A percentile compares a stretch with the other conserved stretches of the same genome.
These are phyloP conservation scores for Melanotaenia maccullochi DNA, from an alignment of 2,797 vertebrate species.

Conservation along the genomic window DNA sequence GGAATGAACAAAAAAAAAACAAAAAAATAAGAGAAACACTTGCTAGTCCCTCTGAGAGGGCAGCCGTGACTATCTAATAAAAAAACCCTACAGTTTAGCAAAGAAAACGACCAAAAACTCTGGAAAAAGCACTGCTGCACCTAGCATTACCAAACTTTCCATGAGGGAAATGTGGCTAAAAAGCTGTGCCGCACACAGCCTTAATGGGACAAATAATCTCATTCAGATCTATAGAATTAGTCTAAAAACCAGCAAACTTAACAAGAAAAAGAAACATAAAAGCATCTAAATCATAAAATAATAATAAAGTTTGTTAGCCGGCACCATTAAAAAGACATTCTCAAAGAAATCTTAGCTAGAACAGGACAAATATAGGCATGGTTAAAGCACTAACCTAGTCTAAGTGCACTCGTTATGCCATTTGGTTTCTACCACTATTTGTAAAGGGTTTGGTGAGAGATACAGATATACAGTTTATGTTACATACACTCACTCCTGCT, in stretches of 20 bases:
- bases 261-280: conserved; percentile 20
- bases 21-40: conserved; percentile 56
- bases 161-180: conserved; percentile 49
- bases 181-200: conserved; percentile 53
- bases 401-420: conserved; percentile 81
- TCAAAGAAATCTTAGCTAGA: conserved; percentile 69
- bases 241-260: conserved; percentile 23
- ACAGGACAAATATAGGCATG: conserved; percentile 47
- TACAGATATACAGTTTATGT: conserved; percentile 66
- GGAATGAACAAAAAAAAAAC: conserved; percentile 38
- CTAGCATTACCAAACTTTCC: conserved; percentile 61
- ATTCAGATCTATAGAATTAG: conserved; percentile 58
- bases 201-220: conserved; percentile 54
- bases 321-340: conserved; percentile 68
- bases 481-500: conserved; percentile 66
- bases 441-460: conserved; percentile 82
- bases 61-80: conserved; percentile 71
- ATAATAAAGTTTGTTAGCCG: conserved; percentile 60
- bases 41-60: conserved; percentile 70
- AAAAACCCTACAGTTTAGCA: conserved; percentile 77
- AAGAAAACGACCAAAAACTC: conserved; percentile 70
- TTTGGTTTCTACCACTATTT: conserved; percentile 84
- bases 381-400: conserved; percentile 80
- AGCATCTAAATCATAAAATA: conserved; percentile 52
- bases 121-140: conserved; percentile 65